Evolutionary conservation across 2,113 vertebrate genomes (phyloP), one percentile per base, ranked within the genome.

Genomic region (Pleuronectes platessa): DNA sequence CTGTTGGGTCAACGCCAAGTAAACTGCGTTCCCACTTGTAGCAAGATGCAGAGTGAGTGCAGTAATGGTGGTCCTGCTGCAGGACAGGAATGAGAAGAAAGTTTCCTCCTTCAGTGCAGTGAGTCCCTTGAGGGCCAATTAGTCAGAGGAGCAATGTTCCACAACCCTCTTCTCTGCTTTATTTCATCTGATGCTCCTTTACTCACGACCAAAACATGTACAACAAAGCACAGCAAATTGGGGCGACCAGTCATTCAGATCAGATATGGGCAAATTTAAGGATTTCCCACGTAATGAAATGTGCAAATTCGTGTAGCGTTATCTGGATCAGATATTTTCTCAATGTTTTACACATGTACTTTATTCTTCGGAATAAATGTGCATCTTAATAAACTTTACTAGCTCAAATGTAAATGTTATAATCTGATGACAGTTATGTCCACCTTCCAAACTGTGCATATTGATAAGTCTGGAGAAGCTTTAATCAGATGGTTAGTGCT

Each of bases 111-210:
- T 89, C 84, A 79, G 85, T 27, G 26, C 79, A 73, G 62, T 15
- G 87, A 84, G 91, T 94, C 94, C 92, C 94, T 87, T 59, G 94
- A 90, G 94, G 92, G 90, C 92, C 95, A 95, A 96, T 95, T 95
- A 95, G 94, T 92, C 92, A 83, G 81, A 75, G 78, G 86, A 93
- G 89, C 78, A 80, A 73, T 88, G 78, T 91, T 78, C 73, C 40
- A 85, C 79, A 85, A 72, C 86, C 76, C 81, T 89, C 63, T 68
- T 83, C 84, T 87, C 45, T 58, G 58, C 73, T 90, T 79, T 84
- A 81, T 76, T 81, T 85, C 71, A 20, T 70, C 49, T 84, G 76
- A 90, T 70, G 74, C 76, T 74, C 70, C 68, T 78, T 85, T 56
- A 81, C 21, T 31, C 47, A 26, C 71, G 13, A 24, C 55, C 62